Percentiles rank a stretch among this genome's conserved stretches.
phyloP scores from a whole-genome alignment of 2,888 invertebrate genomes.

The Drosophila peninsularis region DNA sequence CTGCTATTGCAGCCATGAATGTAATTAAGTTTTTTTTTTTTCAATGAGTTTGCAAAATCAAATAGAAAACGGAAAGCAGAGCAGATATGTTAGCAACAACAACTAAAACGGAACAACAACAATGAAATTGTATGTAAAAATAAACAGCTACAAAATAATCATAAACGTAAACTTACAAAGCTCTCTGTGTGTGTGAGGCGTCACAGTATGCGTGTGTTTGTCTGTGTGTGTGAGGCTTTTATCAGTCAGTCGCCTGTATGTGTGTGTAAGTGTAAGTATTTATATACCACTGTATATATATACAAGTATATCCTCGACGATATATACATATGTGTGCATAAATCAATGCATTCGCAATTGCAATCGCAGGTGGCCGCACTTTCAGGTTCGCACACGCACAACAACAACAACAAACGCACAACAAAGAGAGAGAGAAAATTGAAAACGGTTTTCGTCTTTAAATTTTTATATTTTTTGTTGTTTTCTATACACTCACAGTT shows the following conservation, averaged over 20 bases:
- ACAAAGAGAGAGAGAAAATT: constrained; percentile 61
- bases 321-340: constrained; percentile 20
- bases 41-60: constrained; percentile 71
- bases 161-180: constrained; percentile 71
- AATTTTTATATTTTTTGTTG: constrained; percentile 15
- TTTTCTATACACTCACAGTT: constrained; percentile 41
- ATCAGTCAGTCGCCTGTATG: constrained; percentile 48
- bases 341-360: constrained; percentile 60
- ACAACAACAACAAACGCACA: constrained; percentile 47
- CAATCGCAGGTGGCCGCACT: constrained; percentile 53
- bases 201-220: constrained; percentile 12
- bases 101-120: constrained; percentile 41
- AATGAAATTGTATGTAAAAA: constrained; percentile 36
- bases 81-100: constrained; percentile 58
- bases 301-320: constrained; percentile 51
- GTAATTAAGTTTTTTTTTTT: constrained; percentile 44
- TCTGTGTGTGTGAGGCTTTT: constrained; percentile 44
- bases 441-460: constrained; percentile 62
- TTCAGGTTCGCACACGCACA: constrained; percentile 63
- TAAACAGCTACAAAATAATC: constrained; percentile 67
- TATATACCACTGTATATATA: constrained; percentile 41
- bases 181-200: constrained; percentile 26
- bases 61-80: constrained; percentile 68
- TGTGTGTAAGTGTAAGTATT: constrained; percentile 21
- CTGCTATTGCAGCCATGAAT: constrained; percentile 45